Evolutionary conservation across 2,113 vertebrate species (phyloP), one percentile per base, ranked within the genome.

Genomic region (Cebidichthys violaceus): DNA sequence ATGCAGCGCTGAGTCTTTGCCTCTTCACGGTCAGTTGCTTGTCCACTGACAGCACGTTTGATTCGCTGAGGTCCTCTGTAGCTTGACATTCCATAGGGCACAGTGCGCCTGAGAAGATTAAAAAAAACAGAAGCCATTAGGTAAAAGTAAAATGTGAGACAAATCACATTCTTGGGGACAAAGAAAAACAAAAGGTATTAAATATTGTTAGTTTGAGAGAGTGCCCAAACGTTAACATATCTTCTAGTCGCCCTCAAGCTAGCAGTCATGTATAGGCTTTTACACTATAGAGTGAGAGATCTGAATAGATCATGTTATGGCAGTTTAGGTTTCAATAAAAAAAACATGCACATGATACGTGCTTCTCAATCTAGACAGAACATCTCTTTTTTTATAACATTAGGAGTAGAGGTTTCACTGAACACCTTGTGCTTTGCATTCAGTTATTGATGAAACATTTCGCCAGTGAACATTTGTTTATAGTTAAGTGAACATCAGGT

Each of bases 71-170:
- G 76, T 78, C 93, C 92, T 57, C 84, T 88, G 86, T 94, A 94
- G 87, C 85, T 94, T 0, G 94, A 95, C 90, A 95, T 93, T 50
- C 94, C 94, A 52, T 95, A 95, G 9, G 92, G 94, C 54, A 95
- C 93, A 2, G 89, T 94, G 35, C 86, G 94, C 73, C 95, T 95
- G 66, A 52, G 69, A 52, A 33, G 17, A 59, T 9, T 24, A 60
- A 73, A 79, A 33, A 29, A 88, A 64, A 70, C 62, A 81, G 41
- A 70, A 8, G 45, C 22, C 18, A 3, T 43, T 80, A 10, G 66
- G 15, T 6, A 4, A n/a, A 0, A 71, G 2, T 11, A 15, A 13
- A 86, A 31, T 18, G 8, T 69, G 8, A 33, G 5, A 50, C 29
- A 31, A 11, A 31, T 64, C 47, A 43, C 4, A 27, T 45, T 73